A percentile compares a stretch with the other conserved stretches of the same genome.
Conservation (phyloP, 2,888 invertebrate genomes). For the Ormyrus pomaceus region DNA sequence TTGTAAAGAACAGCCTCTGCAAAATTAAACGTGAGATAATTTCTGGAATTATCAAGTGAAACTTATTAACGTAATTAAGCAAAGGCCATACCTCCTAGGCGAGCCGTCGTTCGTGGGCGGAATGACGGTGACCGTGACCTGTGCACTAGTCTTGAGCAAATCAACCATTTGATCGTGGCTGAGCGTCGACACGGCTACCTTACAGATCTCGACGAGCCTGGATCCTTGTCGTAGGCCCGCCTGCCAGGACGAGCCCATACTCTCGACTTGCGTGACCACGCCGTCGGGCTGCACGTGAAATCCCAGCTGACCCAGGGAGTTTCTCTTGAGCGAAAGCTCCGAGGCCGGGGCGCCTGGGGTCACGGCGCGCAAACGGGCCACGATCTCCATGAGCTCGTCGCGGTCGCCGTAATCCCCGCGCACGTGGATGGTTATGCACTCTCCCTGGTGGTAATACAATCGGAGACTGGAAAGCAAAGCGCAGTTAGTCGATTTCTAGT, state of each 20-base stretch:
- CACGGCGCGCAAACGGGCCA: conserved; percentile 87
- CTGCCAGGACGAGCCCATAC: conserved; percentile 82
- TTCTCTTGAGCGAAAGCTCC: conserved; percentile 88
- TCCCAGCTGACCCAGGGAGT: conserved; percentile 89
- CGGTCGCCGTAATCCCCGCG: conserved; percentile 83
- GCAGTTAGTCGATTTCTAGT: too few relatives aligned
- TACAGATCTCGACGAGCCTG: conserved; percentile 93
- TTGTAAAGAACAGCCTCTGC: conserved; percentile 80
- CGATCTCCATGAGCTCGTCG: conserved; percentile 85
- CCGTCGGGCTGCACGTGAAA: conserved; percentile 96
- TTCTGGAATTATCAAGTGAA: too few relatives aligned
- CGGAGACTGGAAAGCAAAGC: conserved; percentile 78
- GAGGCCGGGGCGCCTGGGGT: conserved; percentile 87
- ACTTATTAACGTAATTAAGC: neutral
- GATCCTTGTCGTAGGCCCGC: conserved; percentile 94
- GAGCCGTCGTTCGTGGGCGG: conserved; percentile 84
- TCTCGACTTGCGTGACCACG: conserved; percentile 94
- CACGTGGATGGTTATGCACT: conserved; percentile 90
- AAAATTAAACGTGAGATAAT: conserved; percentile 44
- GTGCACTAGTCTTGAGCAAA: conserved; percentile 90
- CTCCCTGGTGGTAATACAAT: conserved; percentile 95
- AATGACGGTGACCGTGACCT: conserved; percentile 89
- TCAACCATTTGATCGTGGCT: conserved; percentile 96
- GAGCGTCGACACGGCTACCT: conserved; percentile 91
- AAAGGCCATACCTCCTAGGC: conserved; percentile 78